Percentiles rank a stretch among this genome's conserved stretches.
Conservation (phyloP, 2,113 vertebrate genomes). For the Lanius ludovicianus region DNA sequence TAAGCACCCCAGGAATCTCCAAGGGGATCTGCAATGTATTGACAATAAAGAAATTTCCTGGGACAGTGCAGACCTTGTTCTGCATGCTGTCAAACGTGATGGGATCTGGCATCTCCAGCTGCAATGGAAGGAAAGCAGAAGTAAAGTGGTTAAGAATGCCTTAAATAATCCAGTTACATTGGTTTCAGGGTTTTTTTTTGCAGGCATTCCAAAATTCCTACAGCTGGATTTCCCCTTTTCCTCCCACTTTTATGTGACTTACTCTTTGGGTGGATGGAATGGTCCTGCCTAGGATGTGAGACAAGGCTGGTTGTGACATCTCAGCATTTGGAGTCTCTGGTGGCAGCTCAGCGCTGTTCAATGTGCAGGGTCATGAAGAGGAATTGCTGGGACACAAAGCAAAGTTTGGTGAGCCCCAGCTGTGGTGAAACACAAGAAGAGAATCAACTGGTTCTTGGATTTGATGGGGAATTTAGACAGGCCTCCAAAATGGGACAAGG, state of each 20-base stretch:
- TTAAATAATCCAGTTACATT: background rate
- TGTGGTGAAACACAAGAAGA: background rate
- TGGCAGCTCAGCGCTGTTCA: background rate
- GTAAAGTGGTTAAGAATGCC: background rate
- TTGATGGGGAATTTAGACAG: background rate
- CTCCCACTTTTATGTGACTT: background rate
- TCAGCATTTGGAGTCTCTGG: background rate
- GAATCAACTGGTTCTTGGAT: background rate
- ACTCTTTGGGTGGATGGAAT: background rate
- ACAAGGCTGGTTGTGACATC: background rate
- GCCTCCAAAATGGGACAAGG: background rate
- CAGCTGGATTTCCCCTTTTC: background rate
- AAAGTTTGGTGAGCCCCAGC: background rate
- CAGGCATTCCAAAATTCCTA: background rate
- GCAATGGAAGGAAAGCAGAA: background rate
- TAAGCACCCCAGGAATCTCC: background rate
- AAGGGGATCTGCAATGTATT: background rate
- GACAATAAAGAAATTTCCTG: background rate
- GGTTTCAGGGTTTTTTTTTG: background rate
- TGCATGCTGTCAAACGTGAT: background rate
- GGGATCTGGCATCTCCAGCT: background rate
- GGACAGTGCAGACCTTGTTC: background rate
- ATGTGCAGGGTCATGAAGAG: background rate
- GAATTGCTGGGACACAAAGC: background rate
- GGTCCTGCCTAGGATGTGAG: background rate